A percentile compares a stretch with the other conserved stretches of the same genome.
Evolutionary conservation across 2,113 vertebrate genomes (phyloP).

Genomic region (Perca fluviatilis): DNA sequence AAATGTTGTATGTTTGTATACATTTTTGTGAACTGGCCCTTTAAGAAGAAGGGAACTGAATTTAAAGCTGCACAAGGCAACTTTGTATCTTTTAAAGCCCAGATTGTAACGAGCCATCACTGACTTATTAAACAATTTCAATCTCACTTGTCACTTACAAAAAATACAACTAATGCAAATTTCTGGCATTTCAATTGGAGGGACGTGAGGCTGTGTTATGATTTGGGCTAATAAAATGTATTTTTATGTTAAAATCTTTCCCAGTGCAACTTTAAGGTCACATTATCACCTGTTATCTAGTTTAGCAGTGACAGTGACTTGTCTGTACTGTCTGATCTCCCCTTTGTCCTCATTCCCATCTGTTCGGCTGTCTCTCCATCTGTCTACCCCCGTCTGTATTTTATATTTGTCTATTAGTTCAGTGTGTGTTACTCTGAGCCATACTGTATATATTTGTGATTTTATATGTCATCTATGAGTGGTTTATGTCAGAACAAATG

Average conservation of each 20-base stretch:
- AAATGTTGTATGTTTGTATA: not conserved
- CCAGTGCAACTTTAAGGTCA: constrained; percentile 59
- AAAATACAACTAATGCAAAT: not conserved
- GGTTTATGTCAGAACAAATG: constrained; percentile 26
- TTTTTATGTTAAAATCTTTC: constrained; percentile 34
- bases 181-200: not conserved
- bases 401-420: constrained; percentile 31
- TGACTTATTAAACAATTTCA: not conserved
- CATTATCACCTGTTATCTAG: constrained; percentile 61
- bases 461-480: constrained; percentile 13
- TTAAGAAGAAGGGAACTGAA: constrained; percentile 2
- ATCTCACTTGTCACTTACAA: not conserved
- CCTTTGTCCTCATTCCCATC: constrained; percentile 71
- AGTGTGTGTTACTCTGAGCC: constrained; percentile 11
- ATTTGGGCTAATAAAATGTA: constrained; percentile 2
- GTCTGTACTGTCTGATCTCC: constrained; percentile 66
- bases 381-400: constrained; percentile 36
- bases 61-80: constrained; percentile 35
- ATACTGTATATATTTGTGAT: not conserved
- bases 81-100: not conserved
- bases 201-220: not conserved
- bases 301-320: constrained; percentile 56
- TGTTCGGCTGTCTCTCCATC: constrained; percentile 70
- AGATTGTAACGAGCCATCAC: not conserved
- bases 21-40: constrained; percentile 31